A percentile compares a stretch with the other conserved stretches of the same genome.
Conservation (phyloP, 2,888 invertebrate genomes). For the Pemphredon lugubris region DNA sequence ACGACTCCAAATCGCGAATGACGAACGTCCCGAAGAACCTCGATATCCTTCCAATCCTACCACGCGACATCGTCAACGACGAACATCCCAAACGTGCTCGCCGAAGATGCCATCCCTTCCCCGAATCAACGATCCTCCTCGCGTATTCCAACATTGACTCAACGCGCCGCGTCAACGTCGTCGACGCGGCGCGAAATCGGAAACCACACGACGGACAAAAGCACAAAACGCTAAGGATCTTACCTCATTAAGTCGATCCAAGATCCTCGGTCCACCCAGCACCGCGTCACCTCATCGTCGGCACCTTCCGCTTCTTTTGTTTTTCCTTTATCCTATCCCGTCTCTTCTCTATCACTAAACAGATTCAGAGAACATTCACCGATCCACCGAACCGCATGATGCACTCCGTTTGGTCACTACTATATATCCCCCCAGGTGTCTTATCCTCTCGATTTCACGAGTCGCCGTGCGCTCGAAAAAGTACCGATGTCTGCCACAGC, state of each 20-base stretch:
- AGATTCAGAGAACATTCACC: slow-evolving; percentile 31
- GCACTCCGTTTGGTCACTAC: slow-evolving; percentile 18
- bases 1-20: too few relatives aligned
- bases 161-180: too few relatives aligned
- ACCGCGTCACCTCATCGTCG: slow-evolving; percentile 49
- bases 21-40: too few relatives aligned
- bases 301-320: slow-evolving; percentile 35
- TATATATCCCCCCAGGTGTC: slow-evolving; percentile 8
- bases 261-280: slow-evolving; percentile 43
- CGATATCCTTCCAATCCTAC: too few relatives aligned
- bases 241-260: slow-evolving; percentile 62
- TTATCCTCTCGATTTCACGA: slow-evolving; percentile 48
- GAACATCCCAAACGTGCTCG: too few relatives aligned
- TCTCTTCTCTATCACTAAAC: slow-evolving; percentile 24
- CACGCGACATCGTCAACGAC: too few relatives aligned
- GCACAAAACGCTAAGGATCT: slow-evolving; percentile 21
- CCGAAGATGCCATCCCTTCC: too few relatives aligned
- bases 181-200: too few relatives aligned
- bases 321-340: slow-evolving; percentile 12
- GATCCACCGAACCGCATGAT: slow-evolving; percentile 48
- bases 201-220: too few relatives aligned
- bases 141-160: too few relatives aligned
- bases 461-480: slow-evolving; percentile 61
- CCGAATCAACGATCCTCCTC: too few relatives aligned
- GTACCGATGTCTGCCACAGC: slow-evolving; percentile 75